Evolutionary conservation across 1,140 invertebrate genomes (phyloP), one percentile per base, ranked within the genome.

Genomic region (Harlomillsia oculata): DNA sequence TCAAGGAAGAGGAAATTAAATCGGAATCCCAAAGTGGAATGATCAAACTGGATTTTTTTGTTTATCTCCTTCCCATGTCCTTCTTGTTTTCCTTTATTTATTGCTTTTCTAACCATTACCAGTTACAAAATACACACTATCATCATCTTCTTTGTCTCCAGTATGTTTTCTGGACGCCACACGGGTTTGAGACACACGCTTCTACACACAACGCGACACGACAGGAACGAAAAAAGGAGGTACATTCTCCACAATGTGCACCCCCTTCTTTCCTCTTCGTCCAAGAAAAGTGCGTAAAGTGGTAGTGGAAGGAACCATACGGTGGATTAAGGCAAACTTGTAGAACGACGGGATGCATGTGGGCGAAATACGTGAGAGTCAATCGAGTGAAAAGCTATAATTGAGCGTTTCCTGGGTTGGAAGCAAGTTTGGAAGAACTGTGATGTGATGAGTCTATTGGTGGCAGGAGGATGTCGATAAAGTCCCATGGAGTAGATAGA

Each of bases 301-400:
- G 32, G 21, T 9, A 44, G 5, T 13, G 20, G 16, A 23, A 44
- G n/a, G 41, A 44, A 44, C 3, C 21, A 44, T 23, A n/a, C n/a
- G n/a, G n/a, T n/a, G n/a, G n/a, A n/a, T n/a, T n/a, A n/a, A n/a
- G n/a, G n/a, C n/a, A n/a, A n/a, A n/a, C n/a, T n/a, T n/a, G n/a
- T n/a, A n/a, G n/a, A n/a, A n/a, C n/a, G n/a, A n/a, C n/a, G 39
- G 48, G 34, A 50, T 23, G 32, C 40, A 53, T 39, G 30, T 55
- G 28, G 53, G 41, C 20, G 30, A 55, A 45, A 45, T 36, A 34
- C 41, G 46, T 41, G 53, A 21, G 46, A 55, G 16, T 39, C 53
- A 55, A 55, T 55, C 53, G 53, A 55, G 53, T 55, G 53, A 45
- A 55, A 55, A 55, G 41, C 53, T 46, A 34, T 55, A 55, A 55